Evolutionary conservation across 2,113 vertebrate genomes (phyloP).

Genomic region (Scomber colias): DNA sequence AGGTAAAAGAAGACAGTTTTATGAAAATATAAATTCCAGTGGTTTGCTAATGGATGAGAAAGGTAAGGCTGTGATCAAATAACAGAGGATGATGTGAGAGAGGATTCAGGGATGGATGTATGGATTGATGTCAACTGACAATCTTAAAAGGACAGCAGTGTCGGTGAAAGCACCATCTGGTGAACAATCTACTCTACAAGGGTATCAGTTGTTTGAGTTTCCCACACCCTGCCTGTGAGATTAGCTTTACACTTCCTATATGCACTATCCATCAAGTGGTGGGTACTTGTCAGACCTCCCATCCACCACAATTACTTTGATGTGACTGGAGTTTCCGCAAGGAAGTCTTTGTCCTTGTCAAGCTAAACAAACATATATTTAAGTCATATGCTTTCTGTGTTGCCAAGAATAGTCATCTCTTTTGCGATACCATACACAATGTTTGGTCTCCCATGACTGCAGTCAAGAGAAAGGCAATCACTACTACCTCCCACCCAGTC

Average conservation of each 20-base stretch:
- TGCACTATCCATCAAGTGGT: conserved; percentile 55
- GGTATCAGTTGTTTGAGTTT: conserved; percentile 63
- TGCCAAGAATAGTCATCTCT: conserved; percentile 36
- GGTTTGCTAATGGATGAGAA: conserved; percentile 25
- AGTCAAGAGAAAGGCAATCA: conserved; percentile 12
- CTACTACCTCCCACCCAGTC: neutral
- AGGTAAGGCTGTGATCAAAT: neutral
- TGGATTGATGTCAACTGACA: neutral
- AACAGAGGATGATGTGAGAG: neutral
- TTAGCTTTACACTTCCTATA: conserved; percentile 58
- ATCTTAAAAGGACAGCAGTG: neutral
- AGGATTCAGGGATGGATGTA: neutral
- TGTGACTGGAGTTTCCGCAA: conserved; percentile 42
- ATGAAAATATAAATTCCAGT: conserved; percentile 19
- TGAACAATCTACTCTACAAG: conserved; percentile 4
- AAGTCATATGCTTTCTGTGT: conserved; percentile 26
- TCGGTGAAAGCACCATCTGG: conserved; percentile 26
- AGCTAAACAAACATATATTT: conserved; percentile 49
- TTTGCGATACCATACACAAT: conserved; percentile 2
- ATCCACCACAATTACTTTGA: conserved; percentile 42
- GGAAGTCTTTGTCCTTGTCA: conserved; percentile 29
- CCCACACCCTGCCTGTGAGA: conserved; percentile 58
- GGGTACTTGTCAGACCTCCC: conserved; percentile 32
- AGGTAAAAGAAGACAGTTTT: conserved; percentile 24
- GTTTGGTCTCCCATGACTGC: conserved; percentile 50